A percentile compares a stretch with the other conserved stretches of the same genome.
Evolutionary conservation across 2,888 invertebrate genomes (phyloP).

Genomic region (Thecophora atra): DNA sequence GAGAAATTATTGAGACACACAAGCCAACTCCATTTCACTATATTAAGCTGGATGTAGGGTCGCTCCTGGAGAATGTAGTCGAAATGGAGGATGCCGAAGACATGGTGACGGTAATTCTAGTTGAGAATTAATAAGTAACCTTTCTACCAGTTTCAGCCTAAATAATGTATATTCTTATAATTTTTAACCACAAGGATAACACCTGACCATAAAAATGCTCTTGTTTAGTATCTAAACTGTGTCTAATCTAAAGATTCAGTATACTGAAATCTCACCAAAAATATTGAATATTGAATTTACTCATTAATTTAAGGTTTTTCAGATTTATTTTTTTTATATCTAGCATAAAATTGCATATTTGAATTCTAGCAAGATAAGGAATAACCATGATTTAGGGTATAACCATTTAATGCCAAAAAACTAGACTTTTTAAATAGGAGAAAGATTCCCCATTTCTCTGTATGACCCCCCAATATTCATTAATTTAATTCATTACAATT

Average conservation of each 20-base stretch:
- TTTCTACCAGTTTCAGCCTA: slow-evolving; percentile 20
- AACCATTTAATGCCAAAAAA: too few relatives aligned
- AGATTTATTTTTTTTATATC: background rate
- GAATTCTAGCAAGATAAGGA: background rate
- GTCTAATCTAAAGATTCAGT: background rate
- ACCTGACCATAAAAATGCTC: background rate
- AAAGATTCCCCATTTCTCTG: too few relatives aligned
- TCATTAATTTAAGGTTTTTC: background rate
- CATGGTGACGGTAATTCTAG: slow-evolving; percentile 63
- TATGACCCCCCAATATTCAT: too few relatives aligned
- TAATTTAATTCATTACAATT: too few relatives aligned
- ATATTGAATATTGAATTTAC: background rate
- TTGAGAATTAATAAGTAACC: slow-evolving; percentile 42
- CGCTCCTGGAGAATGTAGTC: slow-evolving; percentile 83
- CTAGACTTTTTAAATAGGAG: too few relatives aligned
- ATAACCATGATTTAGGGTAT: background rate
- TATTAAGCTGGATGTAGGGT: slow-evolving; percentile 82
- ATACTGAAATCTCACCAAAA: background rate
- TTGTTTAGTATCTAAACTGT: background rate
- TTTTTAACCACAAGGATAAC: background rate
- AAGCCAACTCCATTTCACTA: slow-evolving; percentile 83
- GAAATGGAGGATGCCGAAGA: slow-evolving; percentile 82
- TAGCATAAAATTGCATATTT: background rate
- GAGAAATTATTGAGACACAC: slow-evolving; percentile 76
- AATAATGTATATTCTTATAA: background rate